Evolutionary conservation across 1,140 invertebrate genomes (phyloP).

Genomic region (Sesamia nonagrioides): DNA sequence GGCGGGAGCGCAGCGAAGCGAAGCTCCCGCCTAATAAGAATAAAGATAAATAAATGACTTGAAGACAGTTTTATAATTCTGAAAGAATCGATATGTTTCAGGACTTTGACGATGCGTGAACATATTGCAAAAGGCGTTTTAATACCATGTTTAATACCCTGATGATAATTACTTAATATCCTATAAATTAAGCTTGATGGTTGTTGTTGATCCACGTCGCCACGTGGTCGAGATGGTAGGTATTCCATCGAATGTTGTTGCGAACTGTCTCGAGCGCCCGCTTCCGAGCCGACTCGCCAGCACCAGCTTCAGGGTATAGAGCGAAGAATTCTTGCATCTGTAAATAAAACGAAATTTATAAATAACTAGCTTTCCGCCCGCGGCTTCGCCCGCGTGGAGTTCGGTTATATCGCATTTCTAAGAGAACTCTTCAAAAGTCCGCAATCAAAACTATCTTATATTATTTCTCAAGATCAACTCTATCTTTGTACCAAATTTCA

Average conservation of each 20-base stretch:
- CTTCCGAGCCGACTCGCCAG: slow-evolving; percentile 91
- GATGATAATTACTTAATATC: background rate
- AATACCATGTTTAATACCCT: background rate
- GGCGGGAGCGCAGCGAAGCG: too few relatives aligned
- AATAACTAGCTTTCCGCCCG: too few relatives aligned
- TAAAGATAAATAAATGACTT: too few relatives aligned
- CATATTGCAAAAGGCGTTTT: background rate
- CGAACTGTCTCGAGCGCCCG: slow-evolving; percentile 93
- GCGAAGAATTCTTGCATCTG: slow-evolving; percentile 93
- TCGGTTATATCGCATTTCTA: too few relatives aligned
- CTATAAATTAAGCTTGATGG: slow-evolving; percentile 1
- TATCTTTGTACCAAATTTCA: too few relatives aligned
- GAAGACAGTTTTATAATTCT: too few relatives aligned
- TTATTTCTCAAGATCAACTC: too few relatives aligned
- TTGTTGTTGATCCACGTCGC: slow-evolving; percentile 7
- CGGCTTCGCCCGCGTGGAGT: too few relatives aligned
- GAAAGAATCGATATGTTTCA: too few relatives aligned
- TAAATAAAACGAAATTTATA: slow-evolving; percentile 65
- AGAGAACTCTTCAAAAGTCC: too few relatives aligned
- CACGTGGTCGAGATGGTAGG: slow-evolving; percentile 75
- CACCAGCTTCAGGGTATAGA: slow-evolving; percentile 95
- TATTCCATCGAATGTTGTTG: slow-evolving; percentile 94
- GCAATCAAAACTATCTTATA: too few relatives aligned
- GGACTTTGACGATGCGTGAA: background rate
- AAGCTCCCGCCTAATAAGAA: too few relatives aligned